Base-by-base conservation (phyloP, 2,113 vertebrate species). In the Canis aureus region DNA sequence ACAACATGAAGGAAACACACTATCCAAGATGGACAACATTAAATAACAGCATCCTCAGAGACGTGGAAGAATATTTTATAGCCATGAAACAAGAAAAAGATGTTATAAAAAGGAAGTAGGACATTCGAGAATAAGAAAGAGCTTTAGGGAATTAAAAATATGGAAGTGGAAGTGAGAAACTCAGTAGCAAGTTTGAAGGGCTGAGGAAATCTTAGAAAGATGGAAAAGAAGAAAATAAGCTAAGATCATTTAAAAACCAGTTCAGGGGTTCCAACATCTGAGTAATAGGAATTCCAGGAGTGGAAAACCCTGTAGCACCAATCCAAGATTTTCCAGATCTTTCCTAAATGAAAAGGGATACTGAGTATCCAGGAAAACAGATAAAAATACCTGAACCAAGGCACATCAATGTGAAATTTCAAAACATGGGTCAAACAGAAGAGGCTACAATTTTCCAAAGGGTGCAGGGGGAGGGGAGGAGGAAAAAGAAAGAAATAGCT, bases 131-230 rank as follows among this genome's bases (percentile, higher is more conserved):
- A 74, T 15, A 84, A 90, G 57, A 35, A 73, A 17, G 43, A 53
- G 16, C 11, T 59, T 43, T 16, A 53, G 17, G 32, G 82, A 84
- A 94, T 74, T 73, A 60, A 79, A 95, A 91, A 38, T n/a, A 49
- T 22, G 23, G 51, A 38, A 79, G 7, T 17, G 84, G 27, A 94
- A 88, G 71, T 64, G 71, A 94, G 83, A 84, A 89, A 94, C 64
- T 67, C 81, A 51, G 32, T 15, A 85, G 66, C 17, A 66, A 11
- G 29, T 2, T 25, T 94, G 25, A 93, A 94, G 60, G 60, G 16
- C 19, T 95, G 32, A 91, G 35, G 49, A 90, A 66, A 78, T 59
- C 32, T 59, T 49, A 91, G 69, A 87, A 95, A 22, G 10, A 43
- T 32, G 3, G 15, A 74, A 62, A 90, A 55, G 25, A 59, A 95